Conservation (phyloP, 37 sponge, comb jelly and placozoan species). For the Mnemiopsis leidyi region DNA sequence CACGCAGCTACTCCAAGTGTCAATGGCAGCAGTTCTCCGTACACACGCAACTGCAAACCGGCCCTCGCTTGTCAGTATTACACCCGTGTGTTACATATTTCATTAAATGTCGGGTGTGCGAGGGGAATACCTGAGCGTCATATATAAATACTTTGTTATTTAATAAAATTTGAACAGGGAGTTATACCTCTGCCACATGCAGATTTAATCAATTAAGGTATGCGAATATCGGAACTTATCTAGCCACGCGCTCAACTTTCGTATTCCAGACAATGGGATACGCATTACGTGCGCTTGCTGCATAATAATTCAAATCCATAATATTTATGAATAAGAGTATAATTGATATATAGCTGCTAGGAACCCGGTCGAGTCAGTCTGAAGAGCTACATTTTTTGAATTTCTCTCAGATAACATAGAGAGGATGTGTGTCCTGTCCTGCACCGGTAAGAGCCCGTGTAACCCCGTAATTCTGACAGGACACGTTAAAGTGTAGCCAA, state of each 20-base stretch:
- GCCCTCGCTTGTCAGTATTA: too few relatives aligned
- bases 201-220: too few relatives aligned
- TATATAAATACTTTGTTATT: neutral
- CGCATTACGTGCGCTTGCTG: too few relatives aligned
- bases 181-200: too few relatives aligned
- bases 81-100: too few relatives aligned
- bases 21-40: too few relatives aligned
- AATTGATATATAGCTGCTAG: neutral
- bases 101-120: too few relatives aligned
- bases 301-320: neutral
- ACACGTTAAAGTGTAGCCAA: neutral
- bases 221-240: neutral
- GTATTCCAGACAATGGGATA: neutral
- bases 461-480: too few relatives aligned
- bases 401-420: neutral
- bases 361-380: neutral
- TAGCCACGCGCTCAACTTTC: neutral
- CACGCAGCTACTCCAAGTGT: too few relatives aligned
- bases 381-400: neutral
- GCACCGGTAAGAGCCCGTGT: neutral
- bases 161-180: neutral
- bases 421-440: too few relatives aligned
- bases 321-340: neutral
- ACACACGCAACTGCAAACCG: too few relatives aligned
- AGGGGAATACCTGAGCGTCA: too few relatives aligned